Percentiles rank a stretch among this genome's conserved stretches.
These are phyloP conservation scores for Psittacula cyanocephala DNA, from an alignment of 2,113 vertebrate genomes.

Conservation along the genomic window DNA sequence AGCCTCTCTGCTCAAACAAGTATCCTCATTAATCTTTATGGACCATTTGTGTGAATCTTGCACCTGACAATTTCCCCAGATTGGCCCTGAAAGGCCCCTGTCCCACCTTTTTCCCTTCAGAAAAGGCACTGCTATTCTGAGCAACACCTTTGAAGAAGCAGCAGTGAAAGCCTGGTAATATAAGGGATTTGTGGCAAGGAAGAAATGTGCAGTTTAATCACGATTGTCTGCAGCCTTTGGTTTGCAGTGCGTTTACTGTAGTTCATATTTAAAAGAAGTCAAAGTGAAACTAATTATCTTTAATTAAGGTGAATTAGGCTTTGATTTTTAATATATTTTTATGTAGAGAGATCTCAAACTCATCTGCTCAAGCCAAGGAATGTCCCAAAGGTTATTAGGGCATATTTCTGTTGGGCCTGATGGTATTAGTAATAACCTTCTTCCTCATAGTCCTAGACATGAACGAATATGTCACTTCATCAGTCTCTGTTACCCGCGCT, in stretches of 20 bases:
- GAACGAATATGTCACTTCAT: slow-evolving; percentile 75
- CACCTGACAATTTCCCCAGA: not conserved
- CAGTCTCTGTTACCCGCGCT: slow-evolving; percentile 74
- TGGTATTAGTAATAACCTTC: slow-evolving; percentile 70
- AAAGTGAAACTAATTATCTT: slow-evolving; percentile 78
- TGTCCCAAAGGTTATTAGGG: slow-evolving; percentile 75
- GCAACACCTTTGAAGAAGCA: not conserved
- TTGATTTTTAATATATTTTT: slow-evolving; percentile 70
- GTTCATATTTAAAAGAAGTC: slow-evolving; percentile 69
- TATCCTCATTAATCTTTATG: not conserved
- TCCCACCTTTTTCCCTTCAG: not conserved
- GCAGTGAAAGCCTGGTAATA: not conserved
- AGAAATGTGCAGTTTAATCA: slow-evolving; percentile 3
- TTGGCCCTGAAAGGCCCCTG: not conserved
- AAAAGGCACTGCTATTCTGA: not conserved
- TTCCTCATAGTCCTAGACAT: slow-evolving; percentile 53
- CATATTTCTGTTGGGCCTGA: slow-evolving; percentile 67
- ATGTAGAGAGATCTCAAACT: slow-evolving; percentile 33
- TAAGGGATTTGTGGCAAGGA: not conserved
- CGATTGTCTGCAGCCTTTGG: slow-evolving; percentile 30
- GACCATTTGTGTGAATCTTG: not conserved
- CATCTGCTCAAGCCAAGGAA: slow-evolving; percentile 53
- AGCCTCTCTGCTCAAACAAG: not conserved
- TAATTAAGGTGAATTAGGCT: slow-evolving; percentile 77
- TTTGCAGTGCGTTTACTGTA: slow-evolving; percentile 22